phyloP scores from a whole-genome alignment of 1,140 invertebrate genomes.

The Ruditapes philippinarum region DNA sequence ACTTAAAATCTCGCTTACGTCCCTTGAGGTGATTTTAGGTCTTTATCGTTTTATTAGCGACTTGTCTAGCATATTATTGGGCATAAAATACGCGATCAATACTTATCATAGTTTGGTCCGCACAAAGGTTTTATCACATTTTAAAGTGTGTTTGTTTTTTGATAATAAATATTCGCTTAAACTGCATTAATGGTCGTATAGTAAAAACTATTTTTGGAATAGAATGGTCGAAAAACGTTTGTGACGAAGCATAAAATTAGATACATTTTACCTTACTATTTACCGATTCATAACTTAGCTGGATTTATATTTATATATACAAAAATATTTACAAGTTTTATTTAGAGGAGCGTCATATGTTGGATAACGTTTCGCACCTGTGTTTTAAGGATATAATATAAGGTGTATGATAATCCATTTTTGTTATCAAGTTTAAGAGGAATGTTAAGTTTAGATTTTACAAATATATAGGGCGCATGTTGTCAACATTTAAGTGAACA shows the following conservation, averaged over 20 bases:
- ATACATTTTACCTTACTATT: slow-evolving; percentile 12
- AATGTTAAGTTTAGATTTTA: not conserved
- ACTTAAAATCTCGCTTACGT: slow-evolving; percentile 21
- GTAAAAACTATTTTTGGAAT: not conserved
- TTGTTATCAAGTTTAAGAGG: not conserved
- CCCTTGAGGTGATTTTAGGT: not conserved
- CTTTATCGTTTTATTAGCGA: slow-evolving; percentile 4
- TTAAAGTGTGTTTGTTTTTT: not conserved
- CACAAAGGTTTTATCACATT: not conserved
- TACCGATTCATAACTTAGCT: slow-evolving; percentile 13
- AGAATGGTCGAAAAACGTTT: not conserved
- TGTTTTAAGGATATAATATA: not conserved
- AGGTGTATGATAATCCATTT: not conserved
- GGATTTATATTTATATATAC: slow-evolving; percentile 36
- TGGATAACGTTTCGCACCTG: not conserved
- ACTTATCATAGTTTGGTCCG: not conserved
- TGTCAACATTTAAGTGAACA: not conserved
- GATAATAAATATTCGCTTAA: not conserved
- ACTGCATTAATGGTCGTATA: not conserved
- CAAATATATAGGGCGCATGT: not conserved
- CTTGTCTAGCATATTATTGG: not conserved
- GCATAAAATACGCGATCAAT: not conserved
- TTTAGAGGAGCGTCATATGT: not conserved
- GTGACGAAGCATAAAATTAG: slow-evolving; percentile 20
- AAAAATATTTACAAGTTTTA: not conserved